These are phyloP conservation scores for Lethrus apterus DNA, from an alignment of 1,140 invertebrate genomes.

Conservation along the genomic window DNA sequence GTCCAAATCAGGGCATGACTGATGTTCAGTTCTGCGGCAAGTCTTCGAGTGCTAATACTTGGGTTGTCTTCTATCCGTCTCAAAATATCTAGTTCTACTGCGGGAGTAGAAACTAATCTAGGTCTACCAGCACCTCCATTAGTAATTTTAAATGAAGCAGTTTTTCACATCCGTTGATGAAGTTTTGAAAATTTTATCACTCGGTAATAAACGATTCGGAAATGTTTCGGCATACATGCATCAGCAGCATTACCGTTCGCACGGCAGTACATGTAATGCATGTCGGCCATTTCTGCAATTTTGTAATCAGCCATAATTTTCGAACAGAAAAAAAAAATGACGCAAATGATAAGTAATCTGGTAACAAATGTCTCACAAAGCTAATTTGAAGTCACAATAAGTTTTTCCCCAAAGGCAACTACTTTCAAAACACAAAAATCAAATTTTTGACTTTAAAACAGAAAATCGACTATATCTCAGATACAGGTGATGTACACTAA, in stretches of 20 bases:
- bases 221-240: constrained; percentile 16
- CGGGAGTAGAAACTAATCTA: constrained; percentile 17
- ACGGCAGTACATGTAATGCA: constrained; percentile 13
- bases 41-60: constrained; percentile 17
- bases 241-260: constrained; percentile 18
- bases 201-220: constrained; percentile 15
- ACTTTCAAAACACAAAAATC: constrained; percentile 1
- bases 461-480: constrained; percentile 4
- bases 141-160: constrained; percentile 14
- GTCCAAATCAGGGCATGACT: constrained; percentile 15
- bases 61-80: constrained; percentile 19
- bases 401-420: constrained; percentile 3
- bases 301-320: constrained; percentile 2
- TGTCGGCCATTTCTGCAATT: constrained; percentile 16
- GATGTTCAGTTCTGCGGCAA: constrained; percentile 16
- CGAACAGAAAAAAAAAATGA: constrained; percentile 1
- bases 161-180: constrained; percentile 15
- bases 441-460: constrained; percentile 3
- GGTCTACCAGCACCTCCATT: constrained; percentile 2
- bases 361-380: background rate
- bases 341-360: background rate
- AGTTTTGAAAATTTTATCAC: constrained; percentile 10
- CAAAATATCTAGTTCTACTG: constrained; percentile 18
- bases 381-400: constrained; percentile 6
- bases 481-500: constrained; percentile 3